These are phyloP conservation scores for Parambassis ranga DNA, from an alignment of 2,797 vertebrate genomes.

Conservation along the genomic window DNA sequence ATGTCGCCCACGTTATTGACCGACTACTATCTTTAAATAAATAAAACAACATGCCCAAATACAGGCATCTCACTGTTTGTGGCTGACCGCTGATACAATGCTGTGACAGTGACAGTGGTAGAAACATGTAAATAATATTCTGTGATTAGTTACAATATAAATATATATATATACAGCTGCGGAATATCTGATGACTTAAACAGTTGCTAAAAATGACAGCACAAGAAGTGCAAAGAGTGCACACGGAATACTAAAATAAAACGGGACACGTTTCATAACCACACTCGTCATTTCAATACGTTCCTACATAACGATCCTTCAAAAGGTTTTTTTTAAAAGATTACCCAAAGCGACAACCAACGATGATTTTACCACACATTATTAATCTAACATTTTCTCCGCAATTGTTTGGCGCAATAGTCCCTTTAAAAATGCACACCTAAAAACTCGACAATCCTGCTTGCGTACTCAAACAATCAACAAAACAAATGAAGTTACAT, in stretches of 20 bases:
- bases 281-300: slow-evolving; percentile 39
- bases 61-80: not conserved
- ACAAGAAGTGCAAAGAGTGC: slow-evolving; percentile 22
- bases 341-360: slow-evolving; percentile 6
- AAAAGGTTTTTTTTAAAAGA: not conserved
- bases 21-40: slow-evolving; percentile 37
- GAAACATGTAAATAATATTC: not conserved
- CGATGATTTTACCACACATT: slow-evolving; percentile 34
- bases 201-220: slow-evolving; percentile 28
- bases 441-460: slow-evolving; percentile 19
- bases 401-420: slow-evolving; percentile 42
- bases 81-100: slow-evolving; percentile 24
- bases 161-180: not conserved
- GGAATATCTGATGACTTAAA: not conserved
- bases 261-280: slow-evolving; percentile 43
- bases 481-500: not conserved
- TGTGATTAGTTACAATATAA: not conserved
- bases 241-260: slow-evolving; percentile 48
- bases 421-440: not conserved
- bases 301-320: too few species aligned
- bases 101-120: slow-evolving; percentile 4
- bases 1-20: slow-evolving; percentile 23
- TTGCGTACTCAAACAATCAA: not conserved
- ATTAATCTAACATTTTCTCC: slow-evolving; percentile 44
- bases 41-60: slow-evolving; percentile 19